Percentiles rank a stretch among this genome's conserved stretches.
These are phyloP conservation scores for Cercocebus atys DNA, from an alignment of 2,113 vertebrate genomes.

Conservation along the genomic window DNA sequence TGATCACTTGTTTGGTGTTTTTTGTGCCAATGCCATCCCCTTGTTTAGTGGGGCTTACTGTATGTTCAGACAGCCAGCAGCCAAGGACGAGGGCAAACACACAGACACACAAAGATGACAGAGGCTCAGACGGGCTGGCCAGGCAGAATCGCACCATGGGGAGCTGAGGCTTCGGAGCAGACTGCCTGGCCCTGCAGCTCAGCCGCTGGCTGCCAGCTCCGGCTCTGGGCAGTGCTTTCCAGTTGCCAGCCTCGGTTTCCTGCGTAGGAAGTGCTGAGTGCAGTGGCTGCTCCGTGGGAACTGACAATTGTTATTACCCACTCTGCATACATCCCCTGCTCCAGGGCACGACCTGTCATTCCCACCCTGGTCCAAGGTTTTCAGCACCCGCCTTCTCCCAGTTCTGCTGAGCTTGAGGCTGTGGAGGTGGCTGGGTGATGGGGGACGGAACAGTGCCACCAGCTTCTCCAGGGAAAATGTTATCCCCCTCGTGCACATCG, in stretches of 20 bases:
- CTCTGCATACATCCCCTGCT: not conserved
- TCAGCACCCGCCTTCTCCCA: not conserved
- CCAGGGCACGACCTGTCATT: not conserved
- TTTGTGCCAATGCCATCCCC: not conserved
- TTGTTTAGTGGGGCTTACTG: not conserved
- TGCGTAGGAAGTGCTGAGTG: not conserved
- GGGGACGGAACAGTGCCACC: not conserved
- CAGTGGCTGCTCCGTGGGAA: fast-evolving
- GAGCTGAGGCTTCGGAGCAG: not conserved
- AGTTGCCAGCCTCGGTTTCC: not conserved
- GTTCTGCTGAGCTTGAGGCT: not conserved
- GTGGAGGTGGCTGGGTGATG: not conserved
- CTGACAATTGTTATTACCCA: too few species aligned
- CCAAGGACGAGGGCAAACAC: not conserved
- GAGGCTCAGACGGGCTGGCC: not conserved
- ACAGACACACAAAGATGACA: fast-evolving
- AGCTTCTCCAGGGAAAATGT: not conserved
- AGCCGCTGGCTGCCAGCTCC: not conserved
- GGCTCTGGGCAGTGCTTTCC: not conserved
- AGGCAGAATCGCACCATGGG: not conserved
- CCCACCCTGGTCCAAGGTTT: not conserved
- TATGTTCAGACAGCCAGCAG: not conserved
- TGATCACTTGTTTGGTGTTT: not conserved
- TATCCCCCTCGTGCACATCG: not conserved
- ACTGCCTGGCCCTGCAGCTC: fast-evolving